Evolutionary conservation across 2,797 vertebrate genomes (phyloP), one percentile per base, ranked within the genome.

Genomic region (Urocyon cinereoargenteus): DNA sequence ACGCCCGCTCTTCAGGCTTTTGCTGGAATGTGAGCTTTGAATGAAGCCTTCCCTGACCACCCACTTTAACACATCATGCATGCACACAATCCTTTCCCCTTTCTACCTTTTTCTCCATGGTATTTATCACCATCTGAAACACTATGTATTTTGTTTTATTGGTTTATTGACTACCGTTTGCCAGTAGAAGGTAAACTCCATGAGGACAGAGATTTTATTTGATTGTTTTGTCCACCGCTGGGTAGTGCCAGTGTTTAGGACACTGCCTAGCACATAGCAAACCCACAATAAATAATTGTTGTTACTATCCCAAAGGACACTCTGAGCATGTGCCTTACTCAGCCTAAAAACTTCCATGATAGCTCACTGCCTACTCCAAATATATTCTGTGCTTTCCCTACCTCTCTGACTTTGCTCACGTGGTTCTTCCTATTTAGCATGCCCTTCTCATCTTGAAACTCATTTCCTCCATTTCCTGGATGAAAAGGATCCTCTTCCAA

Each of bases 391-490:
- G 95, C 21, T 28, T 86, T 85, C 36, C 36, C 19, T 61, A 14
- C 1, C n/a, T 91, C 73, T 53, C n/a, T 51, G 16, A 40, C 57
- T 92, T 85, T 83, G 51, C 55, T 96, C 13, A 68, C 1, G 4
- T 9, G 36, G 31, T 62, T 31, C 75, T 93, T 81, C 53, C 64
- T 88, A 82, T 28, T 90, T 72, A 88, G 68, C 34, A 53, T 82
- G 40, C 22, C 62, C 28, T 57, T 93, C 36, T 59, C 85, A 83
- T 31, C 57, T 70, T 78, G 61, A 92, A 94, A 90, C 84, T 86
- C 16, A 89, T 88, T 95, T 93, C 77, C 62, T 86, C 21, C 57
- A 62, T 59, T 94, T 93, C 79, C 92, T 84, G 68, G 36, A 70
- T 93, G 40, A 93, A 78, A 94, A 81, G 13, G 31, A 66, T 68